Conservation (phyloP, 2,797 vertebrate species). For the Enteromius afrohamiltoni region DNA sequence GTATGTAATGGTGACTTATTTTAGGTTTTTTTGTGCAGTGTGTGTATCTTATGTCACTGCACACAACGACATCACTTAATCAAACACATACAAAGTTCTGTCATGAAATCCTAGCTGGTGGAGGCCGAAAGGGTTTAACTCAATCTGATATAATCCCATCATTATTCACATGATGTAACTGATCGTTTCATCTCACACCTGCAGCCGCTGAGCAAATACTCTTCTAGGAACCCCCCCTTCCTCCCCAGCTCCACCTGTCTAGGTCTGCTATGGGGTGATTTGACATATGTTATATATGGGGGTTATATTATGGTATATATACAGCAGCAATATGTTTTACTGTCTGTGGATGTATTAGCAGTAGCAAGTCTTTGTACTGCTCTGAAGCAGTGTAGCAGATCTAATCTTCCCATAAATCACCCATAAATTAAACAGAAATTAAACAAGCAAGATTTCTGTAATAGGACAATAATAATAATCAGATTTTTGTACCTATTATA, state of each 20-base stretch:
- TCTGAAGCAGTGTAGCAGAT: background rate
- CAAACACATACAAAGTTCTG: background rate
- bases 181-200: background rate
- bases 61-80: background rate
- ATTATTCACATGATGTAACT: background rate
- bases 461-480: no score
- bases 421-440: background rate
- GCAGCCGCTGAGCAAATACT: background rate
- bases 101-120: background rate
- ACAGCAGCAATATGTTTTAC: background rate
- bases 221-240: background rate
- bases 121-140: background rate
- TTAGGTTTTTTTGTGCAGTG: background rate
- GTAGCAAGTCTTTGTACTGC: background rate
- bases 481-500: background rate
- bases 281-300: background rate
- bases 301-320: background rate
- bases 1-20: background rate
- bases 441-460: no score
- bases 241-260: background rate
- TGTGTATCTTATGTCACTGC: background rate
- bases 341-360: background rate
- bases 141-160: background rate
- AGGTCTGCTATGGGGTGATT: background rate
- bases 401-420: background rate